Evolutionary conservation across 1,140 invertebrate genomes (phyloP), one percentile per base, ranked within the genome.

Genomic region (Copidosoma floridanum): DNA sequence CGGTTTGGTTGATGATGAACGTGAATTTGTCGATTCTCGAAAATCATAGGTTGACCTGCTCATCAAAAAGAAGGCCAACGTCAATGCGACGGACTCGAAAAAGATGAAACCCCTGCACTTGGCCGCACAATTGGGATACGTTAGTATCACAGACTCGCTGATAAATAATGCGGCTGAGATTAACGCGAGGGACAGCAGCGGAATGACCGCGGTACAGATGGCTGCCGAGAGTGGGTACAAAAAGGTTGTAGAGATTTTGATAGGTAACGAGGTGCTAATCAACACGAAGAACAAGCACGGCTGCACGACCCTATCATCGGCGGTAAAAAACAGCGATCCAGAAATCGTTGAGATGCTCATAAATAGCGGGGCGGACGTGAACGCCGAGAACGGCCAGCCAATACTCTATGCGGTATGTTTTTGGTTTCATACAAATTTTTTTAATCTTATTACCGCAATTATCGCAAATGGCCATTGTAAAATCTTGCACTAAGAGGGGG

Each of bases 231-330:
- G 37, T 24, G 59, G 62, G 10, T 43, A 63, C 32, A 27, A 51
- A 24, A 44, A 55, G 32, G 54, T 64, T 41, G 54, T 60, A 3
- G 26, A 46, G 16, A 37, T 65, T 37, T 29, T 70, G 29, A n/a
- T n/a, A n/a, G n/a, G n/a, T n/a, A n/a, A n/a, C n/a, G n/a, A n/a
- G n/a, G 47, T 68, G 21, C 18, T 65, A 35, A 62, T 61, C 41
- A 64, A 65, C 26, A 66, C 90, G 1, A 81, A 88, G 73, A n/a
- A 37, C 32, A 37, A 37, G 14, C 14, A 37, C 14, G 32, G 14
- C n/a, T n/a, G n/a, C 29, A 41, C 40, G 18, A 16, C 40, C 10
- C 16, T 41, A 16, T 16, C 10, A 8, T 6, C 18, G 40, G 40
- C 40, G 16, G 40, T 16, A 10, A 16, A 41, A n/a, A 41, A 20